Percentiles rank a stretch among this genome's conserved stretches.
These are phyloP conservation scores for Agriotes lineatus DNA, from an alignment of 2,888 invertebrate species.

Conservation along the genomic window DNA sequence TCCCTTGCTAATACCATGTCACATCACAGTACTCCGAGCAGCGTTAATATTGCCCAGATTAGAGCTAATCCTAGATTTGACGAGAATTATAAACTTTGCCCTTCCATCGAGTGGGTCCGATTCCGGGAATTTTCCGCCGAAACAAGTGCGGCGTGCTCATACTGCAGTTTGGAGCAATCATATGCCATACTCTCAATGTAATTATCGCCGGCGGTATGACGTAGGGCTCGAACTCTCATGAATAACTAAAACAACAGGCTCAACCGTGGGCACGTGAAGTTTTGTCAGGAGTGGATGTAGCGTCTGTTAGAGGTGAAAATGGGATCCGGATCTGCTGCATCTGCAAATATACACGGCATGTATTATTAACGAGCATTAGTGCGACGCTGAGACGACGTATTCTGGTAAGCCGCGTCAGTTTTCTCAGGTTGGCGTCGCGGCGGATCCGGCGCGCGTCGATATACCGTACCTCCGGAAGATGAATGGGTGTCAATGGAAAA, in stretches of 20 bases:
- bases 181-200: too few species aligned
- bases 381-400: conserved; percentile 32
- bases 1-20: too few species aligned
- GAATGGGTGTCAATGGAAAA: conserved; percentile 74
- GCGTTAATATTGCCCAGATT: conserved; percentile 6
- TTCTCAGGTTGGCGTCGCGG: conserved; percentile 36
- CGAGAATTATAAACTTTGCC: conserved; percentile 6
- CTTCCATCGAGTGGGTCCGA: background rate
- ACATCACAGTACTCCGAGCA: background rate
- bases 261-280: background rate
- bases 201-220: too few species aligned
- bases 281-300: conserved; percentile 14
- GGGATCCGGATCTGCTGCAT: conserved; percentile 34
- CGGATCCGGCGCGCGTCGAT: conserved; percentile 37
- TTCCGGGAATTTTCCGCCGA: too few species aligned
- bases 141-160: too few species aligned
- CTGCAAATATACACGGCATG: conserved; percentile 37
- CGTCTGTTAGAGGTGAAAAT: conserved; percentile 33
- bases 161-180: too few species aligned
- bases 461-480: conserved; percentile 55
- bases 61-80: conserved; percentile 9
- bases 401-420: conserved; percentile 41
- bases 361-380: conserved; percentile 44
- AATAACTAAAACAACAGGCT: conserved; percentile 1
- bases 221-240: too few species aligned